Evolutionary conservation across 2,113 vertebrate species (phyloP).

Genomic region (Sarotherodon lohbergeri): DNA sequence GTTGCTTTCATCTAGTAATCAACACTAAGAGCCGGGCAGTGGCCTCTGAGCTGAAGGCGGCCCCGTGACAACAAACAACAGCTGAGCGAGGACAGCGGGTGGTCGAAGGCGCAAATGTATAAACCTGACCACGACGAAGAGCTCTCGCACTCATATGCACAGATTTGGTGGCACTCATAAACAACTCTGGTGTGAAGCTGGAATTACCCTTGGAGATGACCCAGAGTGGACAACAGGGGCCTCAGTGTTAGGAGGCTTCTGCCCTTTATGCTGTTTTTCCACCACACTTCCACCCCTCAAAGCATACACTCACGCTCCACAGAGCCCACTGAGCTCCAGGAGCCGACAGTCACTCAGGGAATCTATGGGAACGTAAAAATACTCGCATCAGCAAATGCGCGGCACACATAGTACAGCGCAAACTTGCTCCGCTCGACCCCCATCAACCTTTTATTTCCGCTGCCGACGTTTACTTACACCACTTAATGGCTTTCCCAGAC

Average conservation of each 20-base stretch:
- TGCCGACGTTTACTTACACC: slow-evolving; percentile 34
- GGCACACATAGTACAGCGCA: slow-evolving; percentile 16
- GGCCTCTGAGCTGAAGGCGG: background rate
- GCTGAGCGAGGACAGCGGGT: slow-evolving; percentile 57
- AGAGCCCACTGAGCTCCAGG: slow-evolving; percentile 41
- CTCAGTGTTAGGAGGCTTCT: background rate
- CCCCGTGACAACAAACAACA: slow-evolving; percentile 57
- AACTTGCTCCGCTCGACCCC: background rate
- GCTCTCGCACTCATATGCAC: background rate
- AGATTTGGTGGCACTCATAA: background rate
- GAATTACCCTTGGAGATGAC: slow-evolving; percentile 12
- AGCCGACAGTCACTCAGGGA: slow-evolving; percentile 60
- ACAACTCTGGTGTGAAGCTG: background rate
- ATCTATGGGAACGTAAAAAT: slow-evolving; percentile 64
- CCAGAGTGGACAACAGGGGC: background rate
- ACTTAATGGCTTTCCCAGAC: slow-evolving; percentile 60
- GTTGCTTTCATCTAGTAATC: slow-evolving; percentile 8
- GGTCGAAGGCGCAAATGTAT: background rate
- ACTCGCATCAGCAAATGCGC: slow-evolving; percentile 57
- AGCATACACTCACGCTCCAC: slow-evolving; percentile 53
- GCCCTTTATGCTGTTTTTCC: slow-evolving; percentile 30
- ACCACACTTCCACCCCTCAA: background rate
- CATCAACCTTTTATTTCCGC: slow-evolving; percentile 43
- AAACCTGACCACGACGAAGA: background rate
- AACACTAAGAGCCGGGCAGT: slow-evolving; percentile 6